Base-by-base conservation (phyloP, 2,113 vertebrate species). In the Rallus limicola region DNA sequence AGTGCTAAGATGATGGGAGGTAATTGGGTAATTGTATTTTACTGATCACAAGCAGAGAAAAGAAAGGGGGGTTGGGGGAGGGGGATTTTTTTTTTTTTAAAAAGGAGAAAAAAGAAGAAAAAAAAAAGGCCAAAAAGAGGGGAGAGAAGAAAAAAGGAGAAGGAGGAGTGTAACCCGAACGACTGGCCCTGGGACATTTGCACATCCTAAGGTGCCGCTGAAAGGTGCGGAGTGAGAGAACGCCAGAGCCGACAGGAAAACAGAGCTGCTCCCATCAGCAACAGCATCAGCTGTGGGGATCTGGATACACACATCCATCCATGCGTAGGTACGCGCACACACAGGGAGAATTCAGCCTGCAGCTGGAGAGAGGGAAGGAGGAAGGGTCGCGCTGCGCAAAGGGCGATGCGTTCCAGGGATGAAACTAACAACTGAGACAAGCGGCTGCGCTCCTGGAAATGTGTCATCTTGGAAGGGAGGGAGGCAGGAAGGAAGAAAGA, bases 1-100 rank as follows among this genome's bases (percentile, higher is more conserved):
- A 97, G 97, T 98, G 97, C 95, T 97, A 97, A 97, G 98, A 98
- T 98, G 98, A 98, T 98, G 97, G 98, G 98, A 98, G 97, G 98
- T 98, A 98, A 98, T 98, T 98, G 98, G 98, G 98, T 98, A 98
- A 98, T 98, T 98, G 97, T 98, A 98, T 98, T 98, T 97, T 97
- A 97, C 94, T 98, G 97, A 98, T 98, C 97, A 97, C 98, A 98
- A 98, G 97, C 97, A 97, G 97, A 95, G 96, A 93, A 94, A 95
- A 95, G 69, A 74, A 74, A 69, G 58, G 55, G 48, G 67, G 26
- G 26, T 33, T 12, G 64, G 65, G 53, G 53, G 69, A 14, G 16
- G 6, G 33, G 28, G 5, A 21, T 46, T 20, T 14, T 42, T 14
- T 42, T 46, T 46, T 46, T 44, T 44, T 44, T 16, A 44, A 44